Percentiles rank a stretch among this genome's conserved stretches.
These are phyloP conservation scores for Abrostola tripartita DNA, from an alignment of 2,888 invertebrate species.

Conservation along the genomic window DNA sequence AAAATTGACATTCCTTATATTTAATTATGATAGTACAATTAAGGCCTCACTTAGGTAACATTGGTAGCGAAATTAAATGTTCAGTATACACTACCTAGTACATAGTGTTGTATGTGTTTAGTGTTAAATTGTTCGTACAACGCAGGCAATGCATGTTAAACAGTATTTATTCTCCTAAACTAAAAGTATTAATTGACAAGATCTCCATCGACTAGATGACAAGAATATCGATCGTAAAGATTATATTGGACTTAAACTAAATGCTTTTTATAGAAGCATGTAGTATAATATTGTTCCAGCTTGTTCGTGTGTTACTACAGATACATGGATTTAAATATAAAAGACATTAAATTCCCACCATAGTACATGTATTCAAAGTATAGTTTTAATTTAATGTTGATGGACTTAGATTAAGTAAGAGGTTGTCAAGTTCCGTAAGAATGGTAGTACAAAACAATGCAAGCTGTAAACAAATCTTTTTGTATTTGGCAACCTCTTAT, in stretches of 20 bases:
- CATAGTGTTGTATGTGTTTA: slow-evolving; percentile 15
- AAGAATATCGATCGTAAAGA: background rate
- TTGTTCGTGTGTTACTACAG: background rate
- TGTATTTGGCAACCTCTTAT: too few relatives aligned
- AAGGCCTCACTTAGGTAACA: slow-evolving; percentile 44
- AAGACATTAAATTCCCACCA: background rate
- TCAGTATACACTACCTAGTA: slow-evolving; percentile 12
- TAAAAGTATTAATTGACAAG: background rate
- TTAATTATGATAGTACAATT: slow-evolving; percentile 29
- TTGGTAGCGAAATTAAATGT: slow-evolving; percentile 11
- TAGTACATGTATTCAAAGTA: background rate
- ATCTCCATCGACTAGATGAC: background rate
- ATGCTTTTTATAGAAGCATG: too few relatives aligned
- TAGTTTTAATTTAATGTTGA: background rate
- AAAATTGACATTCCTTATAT: slow-evolving; percentile 52
- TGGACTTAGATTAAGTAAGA: too few relatives aligned
- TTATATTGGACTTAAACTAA: background rate
- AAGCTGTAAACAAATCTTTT: too few relatives aligned
- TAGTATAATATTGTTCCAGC: too few relatives aligned
- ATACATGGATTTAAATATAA: background rate
- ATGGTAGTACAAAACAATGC: too few relatives aligned
- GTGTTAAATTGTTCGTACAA: slow-evolving; percentile 4
- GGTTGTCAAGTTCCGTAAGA: too few relatives aligned
- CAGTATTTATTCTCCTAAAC: background rate
- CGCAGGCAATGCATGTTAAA: background rate